Evolutionary conservation across 2,113 vertebrate genomes (phyloP).

Genomic region (Strix uralensis): DNA sequence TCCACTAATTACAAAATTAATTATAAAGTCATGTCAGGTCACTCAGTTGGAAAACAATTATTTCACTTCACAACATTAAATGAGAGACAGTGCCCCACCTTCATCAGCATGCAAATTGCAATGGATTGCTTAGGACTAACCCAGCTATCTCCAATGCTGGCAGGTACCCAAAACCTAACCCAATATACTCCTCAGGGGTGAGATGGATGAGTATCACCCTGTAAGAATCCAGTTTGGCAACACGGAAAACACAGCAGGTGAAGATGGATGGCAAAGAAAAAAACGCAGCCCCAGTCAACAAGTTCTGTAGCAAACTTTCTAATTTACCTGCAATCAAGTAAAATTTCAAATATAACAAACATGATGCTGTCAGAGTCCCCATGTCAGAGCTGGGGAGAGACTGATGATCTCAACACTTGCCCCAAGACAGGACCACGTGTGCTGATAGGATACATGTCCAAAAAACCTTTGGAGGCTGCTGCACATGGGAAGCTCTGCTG

Average conservation of each 20-base stretch:
- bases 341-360: background rate
- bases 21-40: constrained; percentile 28
- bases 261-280: background rate
- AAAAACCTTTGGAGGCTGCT: background rate
- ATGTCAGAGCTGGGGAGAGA: background rate
- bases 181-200: background rate
- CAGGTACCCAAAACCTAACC: constrained; percentile 28
- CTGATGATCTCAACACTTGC: background rate
- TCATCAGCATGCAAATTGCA: constrained; percentile 34
- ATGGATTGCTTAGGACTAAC: background rate
- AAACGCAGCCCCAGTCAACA: background rate
- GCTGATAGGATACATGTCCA: background rate
- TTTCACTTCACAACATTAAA: constrained; percentile 27
- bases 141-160: constrained; percentile 14
- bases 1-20: constrained; percentile 38
- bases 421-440: background rate
- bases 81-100: constrained; percentile 6
- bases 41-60: constrained; percentile 52
- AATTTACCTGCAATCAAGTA: background rate
- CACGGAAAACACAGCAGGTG: background rate
- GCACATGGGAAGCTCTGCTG: background rate
- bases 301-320: background rate
- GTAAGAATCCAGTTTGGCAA: background rate
- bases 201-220: background rate
- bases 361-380: background rate